Percentiles rank a stretch among this genome's conserved stretches.
Evolutionary conservation across 2,888 invertebrate genomes (phyloP).

Genomic region (Leptura quadrifasciata): DNA sequence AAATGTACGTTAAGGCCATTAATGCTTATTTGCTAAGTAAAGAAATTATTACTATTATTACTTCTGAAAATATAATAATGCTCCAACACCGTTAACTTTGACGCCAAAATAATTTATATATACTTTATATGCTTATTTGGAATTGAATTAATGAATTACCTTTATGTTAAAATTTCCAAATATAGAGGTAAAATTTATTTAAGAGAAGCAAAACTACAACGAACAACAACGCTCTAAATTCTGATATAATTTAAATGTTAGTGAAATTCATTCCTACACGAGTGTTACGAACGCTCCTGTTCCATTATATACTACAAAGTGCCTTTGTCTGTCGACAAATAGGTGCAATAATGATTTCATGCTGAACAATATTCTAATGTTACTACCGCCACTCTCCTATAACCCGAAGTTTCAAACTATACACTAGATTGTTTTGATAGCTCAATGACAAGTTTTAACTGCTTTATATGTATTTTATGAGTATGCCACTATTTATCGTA

Average conservation of each 20-base stretch:
- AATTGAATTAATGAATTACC: too few species aligned
- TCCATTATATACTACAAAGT: not conserved
- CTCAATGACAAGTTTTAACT: not conserved
- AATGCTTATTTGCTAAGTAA: too few species aligned
- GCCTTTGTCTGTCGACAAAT: not conserved
- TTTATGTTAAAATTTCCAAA: too few species aligned
- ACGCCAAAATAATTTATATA: too few species aligned
- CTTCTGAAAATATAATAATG: too few species aligned
- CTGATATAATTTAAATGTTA: not conserved
- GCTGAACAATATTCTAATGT: constrained; percentile 1
- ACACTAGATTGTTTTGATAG: not conserved
- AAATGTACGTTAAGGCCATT: too few species aligned
- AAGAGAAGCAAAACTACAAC: not conserved
- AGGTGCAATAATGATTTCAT: not conserved
- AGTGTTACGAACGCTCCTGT: not conserved
- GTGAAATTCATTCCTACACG: not conserved
- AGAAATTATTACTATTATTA: too few species aligned
- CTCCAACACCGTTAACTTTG: too few species aligned
- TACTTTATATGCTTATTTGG: too few species aligned
- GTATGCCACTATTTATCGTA: not conserved
- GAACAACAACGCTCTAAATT: not conserved
- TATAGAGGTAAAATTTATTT: not conserved
- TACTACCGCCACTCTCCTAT: not conserved
- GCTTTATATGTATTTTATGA: not conserved
- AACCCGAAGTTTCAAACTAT: not conserved